phyloP scores from a whole-genome alignment of 2,113 vertebrate genomes.

The Sinosuthora webbiana region DNA sequence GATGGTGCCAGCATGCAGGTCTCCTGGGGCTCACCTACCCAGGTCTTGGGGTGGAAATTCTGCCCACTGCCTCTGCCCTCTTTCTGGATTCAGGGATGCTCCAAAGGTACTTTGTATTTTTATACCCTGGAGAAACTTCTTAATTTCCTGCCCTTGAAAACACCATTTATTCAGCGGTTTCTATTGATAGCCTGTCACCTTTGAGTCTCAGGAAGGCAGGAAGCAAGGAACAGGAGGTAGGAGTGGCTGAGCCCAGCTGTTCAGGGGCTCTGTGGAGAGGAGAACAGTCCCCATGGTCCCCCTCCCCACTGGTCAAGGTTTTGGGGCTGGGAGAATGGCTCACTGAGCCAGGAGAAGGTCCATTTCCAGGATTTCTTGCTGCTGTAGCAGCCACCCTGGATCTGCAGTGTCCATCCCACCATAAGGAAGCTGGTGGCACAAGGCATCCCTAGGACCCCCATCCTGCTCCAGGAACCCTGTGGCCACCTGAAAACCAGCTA shows the following conservation, averaged over 20 bases:
- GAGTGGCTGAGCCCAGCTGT: not conserved
- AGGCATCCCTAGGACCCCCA: not conserved
- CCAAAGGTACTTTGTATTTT: not conserved
- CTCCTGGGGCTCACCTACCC: not conserved
- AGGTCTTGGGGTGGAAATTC: not conserved
- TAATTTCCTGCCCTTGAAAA: not conserved
- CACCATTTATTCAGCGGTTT: not conserved
- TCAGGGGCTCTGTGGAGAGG: not conserved
- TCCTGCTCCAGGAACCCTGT: not conserved
- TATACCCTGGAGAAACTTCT: not conserved
- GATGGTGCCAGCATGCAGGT: not conserved
- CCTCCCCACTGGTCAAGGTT: not conserved
- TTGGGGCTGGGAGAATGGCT: not conserved
- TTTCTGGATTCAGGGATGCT: not conserved
- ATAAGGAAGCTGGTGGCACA: not conserved
- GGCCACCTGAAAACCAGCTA: not conserved
- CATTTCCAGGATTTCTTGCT: not conserved
- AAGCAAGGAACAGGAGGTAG: not conserved
- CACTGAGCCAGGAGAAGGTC: not conserved
- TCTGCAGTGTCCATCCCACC: not conserved
- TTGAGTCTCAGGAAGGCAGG: not conserved
- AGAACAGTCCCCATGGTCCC: not conserved
- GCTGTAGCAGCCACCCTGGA: not conserved
- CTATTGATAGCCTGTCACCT: not conserved
- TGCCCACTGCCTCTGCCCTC: not conserved